A percentile compares a stretch with the other conserved stretches of the same genome.
Evolutionary conservation across 2,888 invertebrate species (phyloP).

Genomic region (Xylophagus ater): DNA sequence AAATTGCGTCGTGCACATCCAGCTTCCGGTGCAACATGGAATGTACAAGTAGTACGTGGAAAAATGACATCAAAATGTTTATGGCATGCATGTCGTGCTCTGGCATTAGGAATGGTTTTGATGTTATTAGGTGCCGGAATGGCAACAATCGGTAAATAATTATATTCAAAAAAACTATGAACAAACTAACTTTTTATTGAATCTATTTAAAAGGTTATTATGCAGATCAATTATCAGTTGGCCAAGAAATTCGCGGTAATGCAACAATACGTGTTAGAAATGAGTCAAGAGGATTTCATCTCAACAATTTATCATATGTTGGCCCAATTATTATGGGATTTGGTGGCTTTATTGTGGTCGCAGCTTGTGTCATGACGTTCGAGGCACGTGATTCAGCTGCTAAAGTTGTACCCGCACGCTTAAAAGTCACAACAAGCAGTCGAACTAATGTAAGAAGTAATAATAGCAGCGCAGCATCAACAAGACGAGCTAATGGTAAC

Average conservation of each 20-base stretch:
- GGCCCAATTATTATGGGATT: constrained; percentile 97
- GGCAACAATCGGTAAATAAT: constrained; percentile 73
- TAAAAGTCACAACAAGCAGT: constrained; percentile 40
- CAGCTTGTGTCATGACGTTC: constrained; percentile 97
- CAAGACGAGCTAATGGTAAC: constrained; percentile 34
- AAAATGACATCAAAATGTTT: constrained; percentile 82
- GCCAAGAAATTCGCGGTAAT: constrained; percentile 67
- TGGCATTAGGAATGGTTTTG: constrained; percentile 74
- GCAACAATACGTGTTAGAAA: constrained; percentile 68
- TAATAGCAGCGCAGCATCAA: constrained; percentile 33
- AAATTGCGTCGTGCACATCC: constrained; percentile 60
- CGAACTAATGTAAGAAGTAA: constrained; percentile 30
- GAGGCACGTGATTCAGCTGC: constrained; percentile 92
- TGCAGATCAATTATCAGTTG: constrained; percentile 68
- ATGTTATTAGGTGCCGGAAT: constrained; percentile 84
- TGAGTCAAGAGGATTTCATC: constrained; percentile 70
- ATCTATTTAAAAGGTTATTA: constrained; percentile 69
- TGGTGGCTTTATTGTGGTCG: constrained; percentile 92
- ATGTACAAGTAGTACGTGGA: constrained; percentile 72
- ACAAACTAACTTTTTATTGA: too few species aligned
- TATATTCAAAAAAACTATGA: too few species aligned
- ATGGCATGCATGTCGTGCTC: constrained; percentile 89
- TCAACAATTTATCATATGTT: constrained; percentile 86
- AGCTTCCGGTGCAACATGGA: constrained; percentile 74
- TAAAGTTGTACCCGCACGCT: constrained; percentile 73